phyloP scores from a whole-genome alignment of 2,888 invertebrate genomes.

The Tenthredo mesomela region DNA sequence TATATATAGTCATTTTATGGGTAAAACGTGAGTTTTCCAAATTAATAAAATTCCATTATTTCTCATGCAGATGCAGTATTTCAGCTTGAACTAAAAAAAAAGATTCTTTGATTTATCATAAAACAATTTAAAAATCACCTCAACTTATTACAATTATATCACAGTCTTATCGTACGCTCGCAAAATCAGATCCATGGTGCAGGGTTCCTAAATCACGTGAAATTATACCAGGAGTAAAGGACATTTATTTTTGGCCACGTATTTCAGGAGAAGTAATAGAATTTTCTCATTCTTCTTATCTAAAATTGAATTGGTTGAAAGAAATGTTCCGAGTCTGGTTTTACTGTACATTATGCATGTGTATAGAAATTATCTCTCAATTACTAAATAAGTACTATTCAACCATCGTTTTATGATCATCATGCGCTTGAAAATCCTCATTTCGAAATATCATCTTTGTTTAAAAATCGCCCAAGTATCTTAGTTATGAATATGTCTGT shows the following conservation, averaged over 20 bases:
- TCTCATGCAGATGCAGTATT: background rate
- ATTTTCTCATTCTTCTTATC: slow-evolving; percentile 18
- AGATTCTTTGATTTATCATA: background rate
- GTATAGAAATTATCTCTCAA: background rate
- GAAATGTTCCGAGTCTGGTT: slow-evolving; percentile 14
- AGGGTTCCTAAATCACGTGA: background rate
- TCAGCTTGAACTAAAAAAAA: background rate
- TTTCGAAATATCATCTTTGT: background rate
- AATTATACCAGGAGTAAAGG: background rate
- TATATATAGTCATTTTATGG: slow-evolving; percentile 30
- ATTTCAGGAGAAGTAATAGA: slow-evolving; percentile 21
- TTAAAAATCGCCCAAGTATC: background rate
- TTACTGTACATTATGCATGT: background rate
- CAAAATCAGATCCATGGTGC: slow-evolving; percentile 1
- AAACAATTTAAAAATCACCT: slow-evolving; percentile 8
- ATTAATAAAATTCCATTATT: slow-evolving; percentile 21
- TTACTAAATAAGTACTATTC: background rate
- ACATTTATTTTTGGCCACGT: slow-evolving; percentile 28
- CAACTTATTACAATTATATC: background rate
- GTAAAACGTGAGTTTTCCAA: background rate
- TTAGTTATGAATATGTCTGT: background rate
- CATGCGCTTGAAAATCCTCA: background rate
- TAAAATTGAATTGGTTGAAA: slow-evolving; percentile 46
- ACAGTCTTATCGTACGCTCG: background rate
- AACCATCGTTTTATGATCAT: background rate